Evolutionary conservation across 1,140 invertebrate species (phyloP).

Genomic region (Muscidifurax raptorellus): DNA sequence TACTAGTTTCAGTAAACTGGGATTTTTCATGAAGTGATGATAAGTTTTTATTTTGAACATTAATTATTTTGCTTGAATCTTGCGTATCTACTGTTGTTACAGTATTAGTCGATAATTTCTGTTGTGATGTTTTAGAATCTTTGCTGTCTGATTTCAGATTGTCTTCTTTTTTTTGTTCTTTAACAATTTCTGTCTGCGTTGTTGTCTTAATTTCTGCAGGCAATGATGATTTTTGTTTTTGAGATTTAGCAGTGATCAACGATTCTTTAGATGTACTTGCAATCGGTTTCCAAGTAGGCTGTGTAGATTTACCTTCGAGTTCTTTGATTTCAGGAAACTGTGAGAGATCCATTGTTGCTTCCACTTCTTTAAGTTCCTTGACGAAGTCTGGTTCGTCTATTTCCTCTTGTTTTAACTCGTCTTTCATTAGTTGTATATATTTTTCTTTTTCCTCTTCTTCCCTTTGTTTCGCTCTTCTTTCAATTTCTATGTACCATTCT

Average conservation of each 20-base stretch:
- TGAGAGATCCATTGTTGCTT: conserved; percentile 8
- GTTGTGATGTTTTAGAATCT: not conserved
- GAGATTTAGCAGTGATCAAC: not conserved
- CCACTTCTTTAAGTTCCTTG: conserved; percentile 42
- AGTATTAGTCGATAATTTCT: not conserved
- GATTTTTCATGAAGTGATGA: no score
- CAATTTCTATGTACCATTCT: conserved; percentile 7
- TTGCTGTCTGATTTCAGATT: not conserved
- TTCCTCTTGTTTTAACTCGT: conserved; percentile 25
- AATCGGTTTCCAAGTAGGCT: not conserved
- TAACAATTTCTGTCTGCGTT: not conserved
- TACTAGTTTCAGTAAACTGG: not conserved
- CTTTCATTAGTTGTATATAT: not conserved
- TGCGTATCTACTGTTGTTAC: not conserved
- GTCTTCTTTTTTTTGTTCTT: not conserved
- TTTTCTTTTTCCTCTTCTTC: not conserved
- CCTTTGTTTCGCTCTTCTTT: conserved; percentile 1
- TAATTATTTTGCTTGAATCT: not conserved
- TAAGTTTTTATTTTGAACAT: not conserved
- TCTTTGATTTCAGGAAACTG: not conserved
- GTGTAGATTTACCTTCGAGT: not conserved
- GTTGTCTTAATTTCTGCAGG: not conserved
- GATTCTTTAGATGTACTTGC: not conserved
- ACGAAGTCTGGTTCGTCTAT: conserved; percentile 41
- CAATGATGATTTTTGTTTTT: not conserved